phyloP scores from a whole-genome alignment of 1,140 invertebrate species.

The Psix sp. region DNA sequence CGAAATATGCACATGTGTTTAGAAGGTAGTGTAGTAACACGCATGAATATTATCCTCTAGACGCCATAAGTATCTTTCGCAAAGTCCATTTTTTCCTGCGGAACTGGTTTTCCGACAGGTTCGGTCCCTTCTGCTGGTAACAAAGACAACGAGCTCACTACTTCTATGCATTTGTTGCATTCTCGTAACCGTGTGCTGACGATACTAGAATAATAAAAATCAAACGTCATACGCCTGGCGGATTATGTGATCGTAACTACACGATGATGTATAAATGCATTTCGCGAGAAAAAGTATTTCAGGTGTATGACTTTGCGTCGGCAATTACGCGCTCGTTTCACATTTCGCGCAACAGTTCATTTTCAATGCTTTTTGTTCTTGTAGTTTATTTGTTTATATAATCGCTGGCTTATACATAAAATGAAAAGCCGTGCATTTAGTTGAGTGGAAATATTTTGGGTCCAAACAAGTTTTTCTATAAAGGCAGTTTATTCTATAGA shows the following conservation, averaged over 20 bases:
- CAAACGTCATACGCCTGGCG: conserved; percentile 22
- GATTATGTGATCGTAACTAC: conserved; percentile 13
- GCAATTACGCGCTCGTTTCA: too few relatives aligned
- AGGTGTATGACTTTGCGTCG: too few relatives aligned
- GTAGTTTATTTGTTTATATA: too few relatives aligned
- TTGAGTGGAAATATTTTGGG: too few relatives aligned
- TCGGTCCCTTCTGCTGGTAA: conserved; percentile 42
- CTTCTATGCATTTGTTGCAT: conserved; percentile 31
- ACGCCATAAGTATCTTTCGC: conserved; percentile 51
- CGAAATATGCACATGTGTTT: conserved; percentile 31
- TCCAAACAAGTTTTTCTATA: too few relatives aligned
- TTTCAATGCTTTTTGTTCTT: too few relatives aligned
- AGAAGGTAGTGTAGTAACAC: conserved; percentile 30
- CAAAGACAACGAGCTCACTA: conserved; percentile 39
- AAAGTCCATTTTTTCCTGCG: conserved; percentile 52
- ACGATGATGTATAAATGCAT: background rate
- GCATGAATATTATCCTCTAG: conserved; percentile 43
- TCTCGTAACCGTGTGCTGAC: conserved; percentile 33
- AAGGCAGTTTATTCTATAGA: too few relatives aligned
- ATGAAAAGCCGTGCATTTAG: too few relatives aligned
- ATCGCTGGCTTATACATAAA: too few relatives aligned
- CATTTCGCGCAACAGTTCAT: too few relatives aligned
- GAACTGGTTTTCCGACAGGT: conserved; percentile 56
- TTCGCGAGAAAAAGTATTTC: too few relatives aligned
- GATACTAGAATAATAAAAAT: conserved; percentile 36